Base-by-base conservation (phyloP, 2,888 invertebrate genomes). In the Nemoura dubitans region DNA sequence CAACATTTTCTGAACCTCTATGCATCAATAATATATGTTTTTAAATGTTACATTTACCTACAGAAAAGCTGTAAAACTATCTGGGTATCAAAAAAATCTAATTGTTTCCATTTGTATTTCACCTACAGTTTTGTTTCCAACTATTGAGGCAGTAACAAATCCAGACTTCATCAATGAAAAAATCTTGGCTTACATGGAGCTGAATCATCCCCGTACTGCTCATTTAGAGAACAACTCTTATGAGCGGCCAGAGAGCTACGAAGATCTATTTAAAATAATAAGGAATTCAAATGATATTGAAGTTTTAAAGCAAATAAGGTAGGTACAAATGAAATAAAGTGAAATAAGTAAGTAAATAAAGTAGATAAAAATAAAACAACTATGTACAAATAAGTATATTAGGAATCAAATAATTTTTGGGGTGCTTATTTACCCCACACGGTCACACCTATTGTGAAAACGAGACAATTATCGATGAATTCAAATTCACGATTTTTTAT, bases 101-200 rank as follows among this genome's bases (percentile, higher is more conserved):
- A n/a, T n/a, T n/a, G n/a, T n/a, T n/a, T n/a, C n/a, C n/a, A n/a
- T n/a, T n/a, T n/a, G n/a, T n/a, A n/a, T n/a, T n/a, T n/a, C n/a
- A n/a, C n/a, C n/a, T n/a, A n/a, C 90, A 96, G 96, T 97, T 88
- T 92, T 98, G 87, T 96, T 96, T 91, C 97, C 97, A 86, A 94
- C 96, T 87, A 95, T 98, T 89, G 96, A 98, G 90, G 93, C 96
- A 90, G 91, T 98, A 80, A 97, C 97, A 7, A 97, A 98, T 90
- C 97, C 98, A 6, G 97, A 98, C 92, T 97, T 97, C 91, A 96
- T 98, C 89, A 98, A 98, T 91, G 96, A 96, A 91, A 96, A 97
- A 91, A 94, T 98, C 88, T 94, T 97, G 86, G 94, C 95, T 88
- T 97, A 97, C 91, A 94, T 98, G 88, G 95, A 97, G 91, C 95